Conservation (phyloP, 2,113 vertebrate genomes). For the Neoarius graeffei region DNA sequence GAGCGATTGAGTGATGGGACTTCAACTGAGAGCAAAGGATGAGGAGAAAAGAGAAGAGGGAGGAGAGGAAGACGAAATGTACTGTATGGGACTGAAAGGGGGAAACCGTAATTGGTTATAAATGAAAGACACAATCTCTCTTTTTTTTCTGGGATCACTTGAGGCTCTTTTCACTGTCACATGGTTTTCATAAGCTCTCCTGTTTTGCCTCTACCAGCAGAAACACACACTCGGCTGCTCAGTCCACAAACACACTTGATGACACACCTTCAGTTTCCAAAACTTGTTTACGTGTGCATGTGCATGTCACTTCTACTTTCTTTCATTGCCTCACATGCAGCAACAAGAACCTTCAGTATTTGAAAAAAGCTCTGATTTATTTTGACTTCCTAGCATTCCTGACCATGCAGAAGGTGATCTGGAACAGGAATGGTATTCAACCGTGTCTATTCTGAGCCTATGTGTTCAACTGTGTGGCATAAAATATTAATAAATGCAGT, state of each 20-base stretch:
- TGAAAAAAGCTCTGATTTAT: background rate
- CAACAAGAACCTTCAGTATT: background rate
- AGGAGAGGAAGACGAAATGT: constrained; percentile 20
- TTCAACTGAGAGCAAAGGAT: constrained; percentile 7
- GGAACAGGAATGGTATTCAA: background rate
- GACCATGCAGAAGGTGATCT: background rate
- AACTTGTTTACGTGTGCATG: background rate
- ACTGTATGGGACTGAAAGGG: background rate
- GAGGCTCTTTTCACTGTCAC: background rate
- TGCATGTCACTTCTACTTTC: background rate
- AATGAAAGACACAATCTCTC: background rate
- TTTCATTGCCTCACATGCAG: background rate
- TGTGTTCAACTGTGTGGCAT: no score
- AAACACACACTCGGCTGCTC: background rate
- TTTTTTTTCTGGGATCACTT: background rate
- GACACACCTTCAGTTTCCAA: background rate
- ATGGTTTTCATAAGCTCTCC: background rate
- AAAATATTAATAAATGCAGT: background rate
- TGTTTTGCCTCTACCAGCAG: background rate
- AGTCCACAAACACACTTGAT: background rate
- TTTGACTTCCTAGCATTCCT: background rate
- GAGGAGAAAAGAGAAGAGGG: constrained; percentile 1
- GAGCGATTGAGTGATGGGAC: constrained; percentile 78
- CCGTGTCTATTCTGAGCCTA: background rate
- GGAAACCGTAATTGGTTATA: background rate